These are phyloP conservation scores for Drosophila sucinea DNA, from an alignment of 1,140 invertebrate genomes.

Conservation along the genomic window DNA sequence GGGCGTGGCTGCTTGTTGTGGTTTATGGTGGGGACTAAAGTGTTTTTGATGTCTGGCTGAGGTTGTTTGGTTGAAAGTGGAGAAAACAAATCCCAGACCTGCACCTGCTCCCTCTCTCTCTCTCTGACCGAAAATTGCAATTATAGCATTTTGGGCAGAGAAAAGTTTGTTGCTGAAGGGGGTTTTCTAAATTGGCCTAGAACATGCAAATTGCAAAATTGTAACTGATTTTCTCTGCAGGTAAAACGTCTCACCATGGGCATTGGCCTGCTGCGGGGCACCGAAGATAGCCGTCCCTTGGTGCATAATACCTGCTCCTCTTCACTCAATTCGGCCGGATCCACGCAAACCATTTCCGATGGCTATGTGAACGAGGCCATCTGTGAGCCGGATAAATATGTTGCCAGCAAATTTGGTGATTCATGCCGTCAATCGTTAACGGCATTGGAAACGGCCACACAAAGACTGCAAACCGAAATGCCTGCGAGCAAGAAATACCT, in stretches of 20 bases:
- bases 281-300: conserved; percentile 86
- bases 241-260: conserved; percentile 83
- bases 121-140: conserved; percentile 56
- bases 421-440: conserved; percentile 82
- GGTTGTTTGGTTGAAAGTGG: conserved; percentile 25
- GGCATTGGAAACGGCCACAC: conserved; percentile 71
- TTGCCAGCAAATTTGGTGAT: conserved; percentile 82
- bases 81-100: conserved; percentile 22
- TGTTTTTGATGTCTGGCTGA: conserved; percentile 68
- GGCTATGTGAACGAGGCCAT: conserved; percentile 91
- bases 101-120: conserved; percentile 35
- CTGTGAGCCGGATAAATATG: conserved; percentile 84
- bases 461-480: conserved; percentile 61
- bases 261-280: conserved; percentile 75
- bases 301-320: conserved; percentile 84
- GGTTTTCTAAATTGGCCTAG: conserved; percentile 52
- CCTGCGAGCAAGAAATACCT: conserved; percentile 77
- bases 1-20: conserved; percentile 29
- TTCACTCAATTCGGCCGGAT: conserved; percentile 84
- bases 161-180: conserved; percentile 45
- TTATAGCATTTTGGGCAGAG: conserved; percentile 48
- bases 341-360: conserved; percentile 85
- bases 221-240: conserved; percentile 46
- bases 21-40: conserved; percentile 58
- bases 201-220: conserved; percentile 57